A percentile compares a stretch with the other conserved stretches of the same genome.
phyloP scores from a whole-genome alignment of 1,140 invertebrate genomes.

The Drosophila bifasciata region DNA sequence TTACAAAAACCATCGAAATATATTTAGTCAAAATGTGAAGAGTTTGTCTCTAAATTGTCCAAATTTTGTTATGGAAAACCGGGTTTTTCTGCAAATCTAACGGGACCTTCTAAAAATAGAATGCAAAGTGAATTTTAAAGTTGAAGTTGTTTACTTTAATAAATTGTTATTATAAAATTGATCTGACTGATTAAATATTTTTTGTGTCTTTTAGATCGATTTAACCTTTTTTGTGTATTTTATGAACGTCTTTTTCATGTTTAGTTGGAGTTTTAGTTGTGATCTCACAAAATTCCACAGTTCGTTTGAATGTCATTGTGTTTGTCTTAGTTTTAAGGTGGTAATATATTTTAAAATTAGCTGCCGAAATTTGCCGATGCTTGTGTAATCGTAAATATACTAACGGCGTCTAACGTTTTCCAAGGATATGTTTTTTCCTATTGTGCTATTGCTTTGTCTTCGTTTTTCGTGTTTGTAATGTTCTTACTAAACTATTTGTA shows the following conservation, averaged over 20 bases:
- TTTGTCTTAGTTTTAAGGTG: constrained; percentile 4
- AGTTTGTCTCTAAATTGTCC: no score
- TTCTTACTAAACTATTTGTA: constrained; percentile 3
- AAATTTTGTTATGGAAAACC: no score
- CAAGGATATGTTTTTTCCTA: constrained; percentile 13
- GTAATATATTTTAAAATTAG: constrained; percentile 10
- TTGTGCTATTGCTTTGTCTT: constrained; percentile 26
- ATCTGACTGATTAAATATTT: background rate
- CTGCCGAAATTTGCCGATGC: constrained; percentile 28
- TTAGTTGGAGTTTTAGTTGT: constrained; percentile 31
- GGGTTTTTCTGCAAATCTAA: no score
- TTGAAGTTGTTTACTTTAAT: constrained; percentile 1
- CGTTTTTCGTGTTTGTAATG: constrained; percentile 10
- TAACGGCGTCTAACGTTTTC: constrained; percentile 21
- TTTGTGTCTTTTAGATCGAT: constrained; percentile 8
- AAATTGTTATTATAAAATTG: constrained; percentile 13
- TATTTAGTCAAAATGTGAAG: no score
- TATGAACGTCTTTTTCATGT: constrained; percentile 14
- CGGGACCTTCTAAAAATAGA: no score
- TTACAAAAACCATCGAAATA: no score
- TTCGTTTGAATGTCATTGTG: constrained; percentile 6
- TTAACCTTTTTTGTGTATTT: constrained; percentile 15
- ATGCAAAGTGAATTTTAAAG: constrained; percentile 3
- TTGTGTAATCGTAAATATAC: constrained; percentile 20
- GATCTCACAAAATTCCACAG: constrained; percentile 2